Evolutionary conservation across 2,888 invertebrate species (phyloP).

Genomic region (Apodemia zela): DNA sequence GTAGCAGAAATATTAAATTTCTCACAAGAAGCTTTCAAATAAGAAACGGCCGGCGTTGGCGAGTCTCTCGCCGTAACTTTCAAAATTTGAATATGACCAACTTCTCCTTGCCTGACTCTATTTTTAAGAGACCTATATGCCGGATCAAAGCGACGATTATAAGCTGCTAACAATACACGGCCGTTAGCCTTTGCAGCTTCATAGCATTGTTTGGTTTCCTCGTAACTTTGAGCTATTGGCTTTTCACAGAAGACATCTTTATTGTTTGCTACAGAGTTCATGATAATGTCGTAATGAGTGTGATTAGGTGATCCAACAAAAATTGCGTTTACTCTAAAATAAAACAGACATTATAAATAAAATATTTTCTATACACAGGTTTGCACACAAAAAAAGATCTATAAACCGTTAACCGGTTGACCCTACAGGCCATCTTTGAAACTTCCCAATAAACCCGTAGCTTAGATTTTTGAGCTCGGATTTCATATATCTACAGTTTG

Average conservation of each 20-base stretch:
- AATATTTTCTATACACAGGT: no score
- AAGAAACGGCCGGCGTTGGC: slow-evolving; percentile 82
- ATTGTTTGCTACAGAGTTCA: slow-evolving; percentile 69
- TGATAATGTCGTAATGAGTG: slow-evolving; percentile 79
- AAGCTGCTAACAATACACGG: slow-evolving; percentile 81
- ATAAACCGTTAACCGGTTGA: no score
- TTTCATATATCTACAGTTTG: no score
- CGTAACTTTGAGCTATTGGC: slow-evolving; percentile 80
- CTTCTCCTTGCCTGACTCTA: slow-evolving; percentile 74
- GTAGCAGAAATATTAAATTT: neutral
- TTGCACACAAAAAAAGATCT: no score
- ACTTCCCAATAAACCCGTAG: no score
- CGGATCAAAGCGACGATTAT: slow-evolving; percentile 85
- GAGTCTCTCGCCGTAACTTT: slow-evolving; percentile 83
- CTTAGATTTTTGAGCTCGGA: no score
- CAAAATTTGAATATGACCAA: slow-evolving; percentile 83
- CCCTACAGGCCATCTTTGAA: no score
- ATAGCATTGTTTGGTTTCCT: slow-evolving; percentile 78
- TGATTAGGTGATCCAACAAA: slow-evolving; percentile 81
- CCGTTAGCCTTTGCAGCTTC: slow-evolving; percentile 77
- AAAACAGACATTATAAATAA: slow-evolving; percentile 37
- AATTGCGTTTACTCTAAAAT: slow-evolving; percentile 67
- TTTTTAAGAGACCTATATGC: slow-evolving; percentile 72
- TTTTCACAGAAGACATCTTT: slow-evolving; percentile 87
- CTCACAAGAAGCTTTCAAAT: slow-evolving; percentile 79